phyloP scores from a whole-genome alignment of 2,888 invertebrate species.

The Aspidapion aeneum region DNA sequence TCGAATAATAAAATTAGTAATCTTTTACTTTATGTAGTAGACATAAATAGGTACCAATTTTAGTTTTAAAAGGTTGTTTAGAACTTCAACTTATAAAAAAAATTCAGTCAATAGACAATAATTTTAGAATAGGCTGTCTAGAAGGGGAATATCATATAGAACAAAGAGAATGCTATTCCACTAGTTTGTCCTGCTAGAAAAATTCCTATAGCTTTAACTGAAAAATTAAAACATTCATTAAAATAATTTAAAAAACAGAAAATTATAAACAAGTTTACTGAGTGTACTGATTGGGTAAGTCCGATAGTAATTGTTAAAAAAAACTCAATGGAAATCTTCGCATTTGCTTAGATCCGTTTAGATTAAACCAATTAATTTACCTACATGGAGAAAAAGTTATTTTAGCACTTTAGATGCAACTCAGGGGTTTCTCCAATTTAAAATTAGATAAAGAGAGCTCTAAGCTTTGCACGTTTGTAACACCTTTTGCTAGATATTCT shows the following conservation, averaged over 20 bases:
- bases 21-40: constrained; percentile 16
- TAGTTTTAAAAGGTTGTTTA: constrained; percentile 14
- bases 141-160: constrained; percentile 30
- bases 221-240: constrained; percentile 33
- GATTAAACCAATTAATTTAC: constrained; percentile 18
- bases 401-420: constrained; percentile 21
- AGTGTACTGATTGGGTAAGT: constrained; percentile 19
- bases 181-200: constrained; percentile 32
- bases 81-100: constrained; percentile 15
- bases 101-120: constrained; percentile 6
- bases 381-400: too few relatives aligned
- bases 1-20: constrained; percentile 6
- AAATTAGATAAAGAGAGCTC: constrained; percentile 16
- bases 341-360: constrained; percentile 23
- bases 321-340: constrained; percentile 16
- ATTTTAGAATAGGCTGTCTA: constrained; percentile 26
- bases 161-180: constrained; percentile 29
- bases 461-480: constrained; percentile 23
- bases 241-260: constrained; percentile 25
- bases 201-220: constrained; percentile 37
- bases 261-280: constrained; percentile 15
- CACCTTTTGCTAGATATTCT: constrained; percentile 24
- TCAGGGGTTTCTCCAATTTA: constrained; percentile 21
- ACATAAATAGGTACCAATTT: constrained; percentile 15
- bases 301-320: constrained; percentile 20